phyloP scores from a whole-genome alignment of 2,113 vertebrate genomes.

The Oxyruncus cristatus region DNA sequence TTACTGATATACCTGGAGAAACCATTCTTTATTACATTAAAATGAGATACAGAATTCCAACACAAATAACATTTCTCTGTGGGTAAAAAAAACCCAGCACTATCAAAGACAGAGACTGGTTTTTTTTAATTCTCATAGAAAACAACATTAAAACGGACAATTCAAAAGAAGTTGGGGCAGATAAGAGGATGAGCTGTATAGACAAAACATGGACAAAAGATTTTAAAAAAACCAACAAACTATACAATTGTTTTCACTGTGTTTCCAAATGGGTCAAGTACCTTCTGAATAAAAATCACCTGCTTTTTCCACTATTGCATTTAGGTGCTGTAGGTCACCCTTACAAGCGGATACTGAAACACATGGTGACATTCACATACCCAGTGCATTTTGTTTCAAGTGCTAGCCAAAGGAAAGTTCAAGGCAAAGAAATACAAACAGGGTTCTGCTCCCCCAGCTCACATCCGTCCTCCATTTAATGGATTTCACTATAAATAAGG shows the following conservation, averaged over 20 bases:
- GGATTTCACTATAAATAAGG: constrained; percentile 19
- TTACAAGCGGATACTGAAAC: background rate
- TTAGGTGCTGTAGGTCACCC: background rate
- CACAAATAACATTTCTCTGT: background rate
- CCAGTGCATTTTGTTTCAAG: background rate
- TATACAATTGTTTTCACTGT: background rate
- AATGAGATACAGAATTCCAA: background rate
- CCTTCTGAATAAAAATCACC: background rate
- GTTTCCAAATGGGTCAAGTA: background rate
- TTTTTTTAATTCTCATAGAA: constrained; percentile 44
- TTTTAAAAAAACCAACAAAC: background rate
- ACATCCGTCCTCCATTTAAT: background rate
- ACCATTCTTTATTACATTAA: background rate
- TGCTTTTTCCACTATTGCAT: background rate
- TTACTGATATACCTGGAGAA: background rate
- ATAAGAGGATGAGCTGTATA: background rate
- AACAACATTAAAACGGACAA: background rate
- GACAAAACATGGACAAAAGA: background rate
- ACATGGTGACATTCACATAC: background rate
- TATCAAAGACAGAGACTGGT: background rate
- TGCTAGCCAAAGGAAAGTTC: background rate
- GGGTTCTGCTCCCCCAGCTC: background rate
- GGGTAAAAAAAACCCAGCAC: background rate
- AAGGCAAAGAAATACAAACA: constrained; percentile 9
- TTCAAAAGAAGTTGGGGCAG: background rate